Conservation (phyloP, 2,113 vertebrate species). For the Pavo muticus region DNA sequence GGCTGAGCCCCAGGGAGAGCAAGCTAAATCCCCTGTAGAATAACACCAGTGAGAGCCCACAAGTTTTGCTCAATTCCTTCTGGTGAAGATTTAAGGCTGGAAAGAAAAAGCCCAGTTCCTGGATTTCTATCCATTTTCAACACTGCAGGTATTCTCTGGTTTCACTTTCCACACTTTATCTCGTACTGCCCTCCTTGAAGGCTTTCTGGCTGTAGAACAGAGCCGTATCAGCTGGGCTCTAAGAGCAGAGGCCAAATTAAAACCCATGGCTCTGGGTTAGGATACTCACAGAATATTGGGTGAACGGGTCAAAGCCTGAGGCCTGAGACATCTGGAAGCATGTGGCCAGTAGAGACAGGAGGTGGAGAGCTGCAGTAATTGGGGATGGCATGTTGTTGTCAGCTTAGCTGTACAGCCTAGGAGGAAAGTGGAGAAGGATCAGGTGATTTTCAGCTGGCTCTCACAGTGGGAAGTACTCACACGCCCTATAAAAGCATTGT, state of each 20-base stretch:
- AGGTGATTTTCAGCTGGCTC: background rate
- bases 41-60: background rate
- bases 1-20: background rate
- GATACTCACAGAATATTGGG: conserved; percentile 71
- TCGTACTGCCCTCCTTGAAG: background rate
- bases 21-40: background rate
- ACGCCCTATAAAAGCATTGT: background rate
- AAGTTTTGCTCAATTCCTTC: background rate
- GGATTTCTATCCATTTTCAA: background rate
- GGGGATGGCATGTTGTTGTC: conserved; percentile 51
- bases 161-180: background rate
- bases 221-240: background rate
- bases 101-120: background rate
- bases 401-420: conserved; percentile 41
- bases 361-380: conserved; percentile 2
- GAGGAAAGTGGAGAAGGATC: conserved; percentile 24
- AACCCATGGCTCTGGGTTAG: background rate
- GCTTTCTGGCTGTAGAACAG: background rate
- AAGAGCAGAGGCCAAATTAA: background rate
- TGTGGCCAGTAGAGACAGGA: conserved; percentile 39
- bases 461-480: background rate
- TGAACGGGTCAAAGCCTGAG: background rate
- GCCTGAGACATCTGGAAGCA: conserved; percentile 27
- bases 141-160: no score
- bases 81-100: background rate